Evolutionary conservation across 2,888 invertebrate species (phyloP).

Genomic region (Malachius bipustulatus): DNA sequence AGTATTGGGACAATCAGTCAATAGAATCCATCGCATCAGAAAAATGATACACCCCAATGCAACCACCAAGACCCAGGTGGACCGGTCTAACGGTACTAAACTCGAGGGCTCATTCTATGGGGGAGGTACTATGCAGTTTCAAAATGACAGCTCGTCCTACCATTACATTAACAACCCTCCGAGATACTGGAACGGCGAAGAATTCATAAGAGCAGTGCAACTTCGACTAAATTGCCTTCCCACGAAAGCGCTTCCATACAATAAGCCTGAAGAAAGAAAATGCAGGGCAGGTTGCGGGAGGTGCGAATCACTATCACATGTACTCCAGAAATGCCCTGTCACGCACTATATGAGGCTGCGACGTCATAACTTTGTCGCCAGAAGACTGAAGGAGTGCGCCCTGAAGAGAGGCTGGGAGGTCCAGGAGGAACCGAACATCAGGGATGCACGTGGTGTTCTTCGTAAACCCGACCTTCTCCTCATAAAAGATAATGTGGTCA

Average conservation of each 20-base stretch:
- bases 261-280: slow-evolving; percentile 18
- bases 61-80: no score
- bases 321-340: slow-evolving; percentile 18
- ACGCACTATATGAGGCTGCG: slow-evolving; percentile 16
- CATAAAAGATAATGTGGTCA: slow-evolving; percentile 6
- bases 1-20: no score
- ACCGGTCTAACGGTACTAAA: no score
- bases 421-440: slow-evolving; percentile 7
- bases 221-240: no score
- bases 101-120: no score
- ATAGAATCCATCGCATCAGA: no score
- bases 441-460: slow-evolving; percentile 9
- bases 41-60: no score
- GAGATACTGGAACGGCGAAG: slow-evolving; percentile 18
- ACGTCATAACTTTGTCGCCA: slow-evolving; percentile 6
- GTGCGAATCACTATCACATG: slow-evolving; percentile 16
- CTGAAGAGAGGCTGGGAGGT: slow-evolving; percentile 8
- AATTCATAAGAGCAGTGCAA: slow-evolving; percentile 20
- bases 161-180: slow-evolving; percentile 14
- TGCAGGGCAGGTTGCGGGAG: no score
- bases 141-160: no score
- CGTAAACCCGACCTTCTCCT: slow-evolving; percentile 13
- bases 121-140: no score
- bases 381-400: background rate
- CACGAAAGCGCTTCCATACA: slow-evolving; percentile 20